Conservation (phyloP, 1,140 invertebrate genomes). For the Cecropterus lyciades region DNA sequence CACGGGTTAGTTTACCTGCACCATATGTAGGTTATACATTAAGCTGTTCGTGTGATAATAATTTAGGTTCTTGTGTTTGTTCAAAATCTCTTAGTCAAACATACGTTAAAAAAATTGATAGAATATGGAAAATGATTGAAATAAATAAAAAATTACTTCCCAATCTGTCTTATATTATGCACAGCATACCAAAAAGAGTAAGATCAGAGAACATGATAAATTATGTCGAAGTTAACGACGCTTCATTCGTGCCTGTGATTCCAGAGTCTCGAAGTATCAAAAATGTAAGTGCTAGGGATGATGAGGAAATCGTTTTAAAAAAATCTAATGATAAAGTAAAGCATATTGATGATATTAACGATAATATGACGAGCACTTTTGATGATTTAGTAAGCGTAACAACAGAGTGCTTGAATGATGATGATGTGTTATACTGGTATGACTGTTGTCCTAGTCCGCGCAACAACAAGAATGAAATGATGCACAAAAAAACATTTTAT, state of each 20-base stretch:
- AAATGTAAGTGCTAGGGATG: conserved; percentile 38
- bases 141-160: conserved; percentile 36
- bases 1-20: conserved; percentile 9
- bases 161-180: conserved; percentile 58
- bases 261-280: conserved; percentile 31
- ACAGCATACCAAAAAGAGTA: conserved; percentile 26
- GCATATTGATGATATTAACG: conserved; percentile 29
- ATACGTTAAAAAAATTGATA: conserved; percentile 49
- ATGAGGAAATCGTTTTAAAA: conserved; percentile 54
- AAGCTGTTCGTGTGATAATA: conserved; percentile 60
- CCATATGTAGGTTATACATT: conserved; percentile 65
- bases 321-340: conserved; percentile 42
- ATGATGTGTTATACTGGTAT: conserved; percentile 34
- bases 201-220: conserved; percentile 39
- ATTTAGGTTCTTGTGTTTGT: conserved; percentile 60
- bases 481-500: conserved; percentile 43
- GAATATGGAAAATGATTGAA: conserved; percentile 52
- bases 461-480: conserved; percentile 23
- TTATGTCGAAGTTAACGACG: conserved; percentile 30
- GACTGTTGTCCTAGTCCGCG: conserved; percentile 31
- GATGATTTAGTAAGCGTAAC: conserved; percentile 32
- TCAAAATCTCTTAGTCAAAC: conserved; percentile 50
- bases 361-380: conserved; percentile 43
- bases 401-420: conserved; percentile 34
- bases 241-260: background rate